These are phyloP conservation scores for Branchinecta sandiegonensis DNA, from an alignment of 2,888 invertebrate species.

Conservation along the genomic window DNA sequence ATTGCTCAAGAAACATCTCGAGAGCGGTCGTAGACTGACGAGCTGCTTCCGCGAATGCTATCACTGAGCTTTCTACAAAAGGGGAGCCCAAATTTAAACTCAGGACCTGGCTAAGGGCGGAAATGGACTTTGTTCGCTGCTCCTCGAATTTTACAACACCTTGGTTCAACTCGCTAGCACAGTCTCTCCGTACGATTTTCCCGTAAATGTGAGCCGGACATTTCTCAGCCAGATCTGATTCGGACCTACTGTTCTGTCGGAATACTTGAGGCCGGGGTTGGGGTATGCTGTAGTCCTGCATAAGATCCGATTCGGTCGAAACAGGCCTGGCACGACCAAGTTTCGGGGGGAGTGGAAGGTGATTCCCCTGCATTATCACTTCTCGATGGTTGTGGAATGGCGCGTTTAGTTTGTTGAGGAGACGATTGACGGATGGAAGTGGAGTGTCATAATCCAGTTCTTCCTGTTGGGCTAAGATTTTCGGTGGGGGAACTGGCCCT, in stretches of 20 bases:
- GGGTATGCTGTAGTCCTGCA: background rate
- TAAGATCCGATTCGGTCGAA: background rate
- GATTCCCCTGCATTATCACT: background rate
- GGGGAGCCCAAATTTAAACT: background rate
- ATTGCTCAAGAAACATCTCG: background rate
- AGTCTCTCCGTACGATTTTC: background rate
- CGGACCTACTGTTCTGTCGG: background rate
- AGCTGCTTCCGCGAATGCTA: background rate
- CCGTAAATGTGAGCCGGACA: background rate
- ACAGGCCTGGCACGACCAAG: background rate
- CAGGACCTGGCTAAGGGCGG: background rate
- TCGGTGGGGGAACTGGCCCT: conserved; percentile 22
- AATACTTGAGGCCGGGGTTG: background rate
- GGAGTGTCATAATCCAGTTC: conserved; percentile 6
- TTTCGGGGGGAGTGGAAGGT: background rate
- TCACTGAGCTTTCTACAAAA: background rate
- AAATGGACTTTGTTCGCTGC: background rate
- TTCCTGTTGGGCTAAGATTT: background rate
- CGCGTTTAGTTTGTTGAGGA: background rate
- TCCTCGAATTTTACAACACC: background rate
- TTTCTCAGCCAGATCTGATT: background rate
- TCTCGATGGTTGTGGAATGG: background rate
- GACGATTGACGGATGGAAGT: background rate
- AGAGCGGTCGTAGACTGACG: background rate
- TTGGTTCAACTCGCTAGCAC: background rate